Evolutionary conservation across 2,113 vertebrate genomes (phyloP).

Genomic region (Dolichallabes microphthalmus): DNA sequence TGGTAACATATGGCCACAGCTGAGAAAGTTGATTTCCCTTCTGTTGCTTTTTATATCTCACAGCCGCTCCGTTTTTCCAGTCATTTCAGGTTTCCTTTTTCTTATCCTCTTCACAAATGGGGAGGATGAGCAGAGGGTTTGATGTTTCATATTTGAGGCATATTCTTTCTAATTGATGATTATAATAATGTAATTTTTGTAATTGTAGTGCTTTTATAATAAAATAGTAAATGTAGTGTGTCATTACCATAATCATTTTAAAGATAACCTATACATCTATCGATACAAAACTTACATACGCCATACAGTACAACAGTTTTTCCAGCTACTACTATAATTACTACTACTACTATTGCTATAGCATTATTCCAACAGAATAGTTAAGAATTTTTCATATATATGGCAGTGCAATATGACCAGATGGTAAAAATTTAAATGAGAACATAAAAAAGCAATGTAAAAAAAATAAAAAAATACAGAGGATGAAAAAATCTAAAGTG

Average conservation of each 20-base stretch:
- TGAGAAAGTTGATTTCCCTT: slow-evolving; percentile 65
- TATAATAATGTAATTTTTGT: background rate
- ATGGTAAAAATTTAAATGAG: background rate
- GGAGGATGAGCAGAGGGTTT: background rate
- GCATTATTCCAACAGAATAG: background rate
- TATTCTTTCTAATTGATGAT: background rate
- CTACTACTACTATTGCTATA: background rate
- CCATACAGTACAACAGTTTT: background rate
- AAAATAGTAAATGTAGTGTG: background rate
- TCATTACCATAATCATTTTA: background rate
- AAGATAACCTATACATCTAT: background rate
- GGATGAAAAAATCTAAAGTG: background rate
- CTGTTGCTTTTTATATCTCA: slow-evolving; percentile 60
- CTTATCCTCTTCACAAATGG: slow-evolving; percentile 13
- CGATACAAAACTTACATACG: background rate
- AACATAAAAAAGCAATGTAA: background rate
- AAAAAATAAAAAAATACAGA: background rate
- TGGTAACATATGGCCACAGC: slow-evolving; percentile 69
- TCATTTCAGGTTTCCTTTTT: slow-evolving; percentile 28
- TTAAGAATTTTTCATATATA: background rate
- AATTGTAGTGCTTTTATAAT: background rate
- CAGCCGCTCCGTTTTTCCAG: background rate
- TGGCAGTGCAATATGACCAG: background rate
- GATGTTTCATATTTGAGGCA: slow-evolving; percentile 19
- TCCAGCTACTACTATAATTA: too few species aligned